Evolutionary conservation across 2,888 invertebrate genomes (phyloP), one percentile per base, ranked within the genome.

Genomic region (Achlya flavicornis): DNA sequence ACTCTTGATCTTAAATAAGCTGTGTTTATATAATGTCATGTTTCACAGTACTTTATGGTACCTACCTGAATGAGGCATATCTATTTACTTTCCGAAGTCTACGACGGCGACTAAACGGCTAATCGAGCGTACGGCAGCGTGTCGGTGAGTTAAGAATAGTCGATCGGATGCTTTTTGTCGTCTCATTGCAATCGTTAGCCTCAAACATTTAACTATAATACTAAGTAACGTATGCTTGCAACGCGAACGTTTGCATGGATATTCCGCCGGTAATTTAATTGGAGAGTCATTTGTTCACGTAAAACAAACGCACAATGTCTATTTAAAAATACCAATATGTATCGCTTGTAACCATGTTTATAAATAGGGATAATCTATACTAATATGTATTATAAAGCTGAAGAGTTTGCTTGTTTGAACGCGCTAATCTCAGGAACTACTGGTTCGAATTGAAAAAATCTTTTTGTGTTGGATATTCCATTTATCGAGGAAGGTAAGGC

Each of bases 131-230:
- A 71, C 71, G 74, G 76, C 77, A 76, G 77, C 77, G 79, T 81
- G 81, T 81, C 79, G 75, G 66, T 62, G 63, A 71, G 73, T 81
- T 80, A 83, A 85, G 87, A 87, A 88, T 88, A 87, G 84, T 77
- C 77, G 83, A 81, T 82, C 74, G 79, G 72, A 79, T 72, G 81
- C 80, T 90, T 91, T 90, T 90, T 90, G 83, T 83, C 77, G 73
- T 77, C 71, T 77, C 84, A 85, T 86, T 84, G 84, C 83, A 80
- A 86, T 86, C 80, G 83, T 85, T 84, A 83, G 77, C 75, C 68
- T 77, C 63, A 72, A 76, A 79, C 78, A 76, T 74, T 70, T 71
- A 73, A 67, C 69, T 65, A 73, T 66, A 65, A 71, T n/a, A 67
- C 82, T 80, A 74, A 74, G 69, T 73, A 70, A 72, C 68, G 77